Evolutionary conservation across 2,888 invertebrate species (phyloP).

Genomic region (Autographa gamma): DNA sequence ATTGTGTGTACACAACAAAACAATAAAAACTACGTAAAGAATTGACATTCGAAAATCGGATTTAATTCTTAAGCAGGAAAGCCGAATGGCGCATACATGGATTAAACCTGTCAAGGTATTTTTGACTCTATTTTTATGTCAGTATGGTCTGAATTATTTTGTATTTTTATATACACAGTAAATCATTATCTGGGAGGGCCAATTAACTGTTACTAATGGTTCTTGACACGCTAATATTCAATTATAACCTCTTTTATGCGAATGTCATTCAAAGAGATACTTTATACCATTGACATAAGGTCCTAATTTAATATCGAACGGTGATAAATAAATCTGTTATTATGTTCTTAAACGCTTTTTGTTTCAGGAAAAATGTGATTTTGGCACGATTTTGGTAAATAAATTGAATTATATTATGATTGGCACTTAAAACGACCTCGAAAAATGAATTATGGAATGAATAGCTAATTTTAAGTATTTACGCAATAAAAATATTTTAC

Average conservation of each 20-base stretch:
- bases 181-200: slow-evolving; percentile 58
- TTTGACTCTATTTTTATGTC: slow-evolving; percentile 9
- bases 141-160: slow-evolving; percentile 18
- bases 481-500: neutral
- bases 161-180: slow-evolving; percentile 41
- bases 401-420: slow-evolving; percentile 18
- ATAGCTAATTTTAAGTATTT: neutral
- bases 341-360: slow-evolving; percentile 59
- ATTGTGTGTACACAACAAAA: slow-evolving; percentile 8
- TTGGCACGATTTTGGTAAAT: slow-evolving; percentile 7
- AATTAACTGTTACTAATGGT: slow-evolving; percentile 70
- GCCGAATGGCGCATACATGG: slow-evolving; percentile 18
- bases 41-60: slow-evolving; percentile 45
- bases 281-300: slow-evolving; percentile 39
- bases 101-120: slow-evolving; percentile 15
- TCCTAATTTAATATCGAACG: slow-evolving; percentile 29
- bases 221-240: slow-evolving; percentile 73
- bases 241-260: slow-evolving; percentile 64
- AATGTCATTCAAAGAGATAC: slow-evolving; percentile 41
- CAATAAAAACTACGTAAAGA: slow-evolving; percentile 23
- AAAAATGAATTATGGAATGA: neutral
- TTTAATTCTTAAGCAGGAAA: slow-evolving; percentile 33
- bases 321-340: slow-evolving; percentile 29
- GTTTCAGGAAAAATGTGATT: slow-evolving; percentile 54
- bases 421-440: slow-evolving; percentile 13